Evolutionary conservation across 2,113 vertebrate species (phyloP).

Genomic region (Chitala chitala): DNA sequence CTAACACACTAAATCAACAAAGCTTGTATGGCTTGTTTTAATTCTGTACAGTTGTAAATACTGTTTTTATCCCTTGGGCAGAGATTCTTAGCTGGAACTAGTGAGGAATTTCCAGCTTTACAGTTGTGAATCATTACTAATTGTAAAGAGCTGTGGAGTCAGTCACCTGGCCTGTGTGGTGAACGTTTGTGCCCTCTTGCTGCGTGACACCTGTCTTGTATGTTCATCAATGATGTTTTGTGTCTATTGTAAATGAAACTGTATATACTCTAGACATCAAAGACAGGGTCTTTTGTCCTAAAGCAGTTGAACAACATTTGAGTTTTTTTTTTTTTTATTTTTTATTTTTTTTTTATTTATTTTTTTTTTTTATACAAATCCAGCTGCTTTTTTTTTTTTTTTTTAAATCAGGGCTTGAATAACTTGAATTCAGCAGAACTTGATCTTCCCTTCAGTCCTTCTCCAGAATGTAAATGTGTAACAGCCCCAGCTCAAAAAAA

Average conservation of each 20-base stretch:
- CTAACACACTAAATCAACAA: neutral
- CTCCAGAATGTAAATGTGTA: neutral
- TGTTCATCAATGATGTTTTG: neutral
- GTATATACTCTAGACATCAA: too few relatives aligned
- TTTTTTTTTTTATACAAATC: neutral
- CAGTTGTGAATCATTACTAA: neutral
- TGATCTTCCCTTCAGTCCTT: neutral
- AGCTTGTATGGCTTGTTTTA: slow-evolving; percentile 8
- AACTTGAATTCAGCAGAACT: neutral
- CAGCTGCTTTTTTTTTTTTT: neutral
- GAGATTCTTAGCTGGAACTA: neutral
- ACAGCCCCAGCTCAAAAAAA: neutral
- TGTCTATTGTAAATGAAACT: neutral
- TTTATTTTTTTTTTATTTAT: too few relatives aligned
- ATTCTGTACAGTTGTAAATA: slow-evolving; percentile 25
- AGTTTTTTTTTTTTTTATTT: neutral
- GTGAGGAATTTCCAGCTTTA: neutral
- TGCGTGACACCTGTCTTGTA: neutral
- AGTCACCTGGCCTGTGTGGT: too few relatives aligned
- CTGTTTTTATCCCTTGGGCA: slow-evolving; percentile 14
- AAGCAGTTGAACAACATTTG: neutral
- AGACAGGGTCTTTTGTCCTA: too few relatives aligned
- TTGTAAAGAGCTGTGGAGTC: neutral
- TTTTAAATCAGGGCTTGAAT: neutral
- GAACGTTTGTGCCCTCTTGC: neutral